Evolutionary conservation across 1,140 invertebrate genomes (phyloP), one percentile per base, ranked within the genome.

Genomic region (Xylocopa sonorina): DNA sequence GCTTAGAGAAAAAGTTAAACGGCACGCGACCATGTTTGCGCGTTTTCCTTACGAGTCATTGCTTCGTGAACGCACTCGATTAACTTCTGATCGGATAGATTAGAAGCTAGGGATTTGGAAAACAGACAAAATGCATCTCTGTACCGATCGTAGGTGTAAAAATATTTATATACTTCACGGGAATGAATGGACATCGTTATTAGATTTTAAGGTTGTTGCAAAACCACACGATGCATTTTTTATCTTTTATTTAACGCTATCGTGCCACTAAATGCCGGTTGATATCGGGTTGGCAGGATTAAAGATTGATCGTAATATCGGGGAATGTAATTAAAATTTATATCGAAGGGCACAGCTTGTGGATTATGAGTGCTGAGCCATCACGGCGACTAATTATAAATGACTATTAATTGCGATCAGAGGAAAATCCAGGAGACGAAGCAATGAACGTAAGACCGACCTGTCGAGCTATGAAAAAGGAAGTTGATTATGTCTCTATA

Each of bases 11-110:
- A 62, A 53, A 74, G 77, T 74, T 60, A 62, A 77, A 83, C 64
- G 85, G 46, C 87, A 89, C 88, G 81, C 79, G 88, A 83, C 80
- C 48, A 24, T 88, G 88, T 89, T 89, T 89, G 84, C 81, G 18
- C 80, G 63, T 73, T 81, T 60, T 48, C 67, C 82, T 89, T 62
- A 88, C 87, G 87, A 88, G 63, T 88, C 88, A 85, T 89, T 89
- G 83, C 78, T 46, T 79, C 78, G 77, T 78, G 66, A 83, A 83
- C 78, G 71, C 80, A 50, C 83, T 82, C 79, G 60, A 84, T 87
- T 79, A 82, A 87, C 71, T 76, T 68, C 62, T 71, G 66, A 60
- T 76, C 51, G 50, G 32, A 3, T 60, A 34, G 9, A 34, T 7
- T 7, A 9, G 18, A 6, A 4, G 16, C 3, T 0, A 5, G 9